phyloP scores from a whole-genome alignment of 2,797 vertebrate species.

The Ptychadena robeensis region DNA sequence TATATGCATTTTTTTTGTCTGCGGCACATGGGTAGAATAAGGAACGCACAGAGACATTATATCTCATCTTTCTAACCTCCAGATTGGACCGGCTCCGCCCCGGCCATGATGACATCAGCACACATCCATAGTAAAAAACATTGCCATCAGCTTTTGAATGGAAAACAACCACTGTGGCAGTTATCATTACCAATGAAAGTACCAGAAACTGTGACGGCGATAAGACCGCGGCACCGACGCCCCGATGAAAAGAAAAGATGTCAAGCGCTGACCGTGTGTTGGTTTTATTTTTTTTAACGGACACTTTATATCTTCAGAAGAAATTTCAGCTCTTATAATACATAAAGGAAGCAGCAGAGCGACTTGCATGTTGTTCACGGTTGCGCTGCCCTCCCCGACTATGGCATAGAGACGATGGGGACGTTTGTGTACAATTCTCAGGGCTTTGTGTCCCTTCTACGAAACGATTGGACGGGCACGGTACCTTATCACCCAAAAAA shows the following conservation, averaged over 20 bases:
- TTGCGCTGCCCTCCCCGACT: conserved; percentile 31
- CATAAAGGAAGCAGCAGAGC: conserved; percentile 59
- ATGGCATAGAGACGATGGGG: conserved; percentile 30
- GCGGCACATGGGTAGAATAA: conserved; percentile 70
- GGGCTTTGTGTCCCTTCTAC: conserved; percentile 72
- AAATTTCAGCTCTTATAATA: conserved; percentile 66
- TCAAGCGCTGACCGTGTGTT: not conserved
- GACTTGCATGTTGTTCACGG: conserved; percentile 71
- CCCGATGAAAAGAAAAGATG: conserved; percentile 7
- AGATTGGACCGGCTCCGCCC: conserved; percentile 57
- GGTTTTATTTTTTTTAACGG: conserved; percentile 59
- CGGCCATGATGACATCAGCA: conserved; percentile 67
- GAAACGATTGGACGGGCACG: conserved; percentile 64
- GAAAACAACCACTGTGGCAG: conserved; percentile 66
- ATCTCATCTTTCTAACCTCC: conserved; percentile 69
- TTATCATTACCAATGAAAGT: conserved; percentile 66
- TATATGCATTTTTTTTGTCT: conserved; percentile 33
- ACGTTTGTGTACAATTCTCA: conserved; percentile 73
- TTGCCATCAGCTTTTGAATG: conserved; percentile 69
- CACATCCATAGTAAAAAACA: conserved; percentile 64
- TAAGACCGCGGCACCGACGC: conserved; percentile 18
- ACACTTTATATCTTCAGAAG: conserved; percentile 68
- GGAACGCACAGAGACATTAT: conserved; percentile 53
- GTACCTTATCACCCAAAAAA: conserved; percentile 41
- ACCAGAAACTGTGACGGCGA: conserved; percentile 58